Base-by-base conservation (phyloP, 1,140 invertebrate genomes). In the Bombus waltoni region DNA sequence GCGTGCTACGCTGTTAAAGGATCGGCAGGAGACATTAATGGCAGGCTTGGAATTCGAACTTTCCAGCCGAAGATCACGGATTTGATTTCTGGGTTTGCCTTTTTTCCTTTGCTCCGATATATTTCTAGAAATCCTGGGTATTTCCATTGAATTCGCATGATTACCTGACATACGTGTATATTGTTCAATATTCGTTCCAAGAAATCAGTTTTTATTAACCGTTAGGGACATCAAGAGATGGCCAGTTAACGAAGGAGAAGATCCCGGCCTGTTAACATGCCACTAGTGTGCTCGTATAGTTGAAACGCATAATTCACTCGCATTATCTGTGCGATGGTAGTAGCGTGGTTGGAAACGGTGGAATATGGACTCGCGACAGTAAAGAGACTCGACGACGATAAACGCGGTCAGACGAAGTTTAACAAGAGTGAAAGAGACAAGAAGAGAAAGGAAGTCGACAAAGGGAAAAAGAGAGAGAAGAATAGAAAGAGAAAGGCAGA, bases 281-380 rank as follows among this genome's bases (percentile, higher is more conserved):
- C 25, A 32, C n/a, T 66, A 66, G 6, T 22, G 42, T 42, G 32
- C n/a, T 25, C 42, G n/a, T n/a, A 44, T 5, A 65, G 59, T 40
- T 42, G 73, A 76, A 68, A 72, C 47, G 80, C 83, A 88, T 88
- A 89, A 89, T 89, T 90, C 88, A 89, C 75, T 81, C 75, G 57
- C 62, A 80, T 90, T 88, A 90, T 85, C 86, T 72, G 75, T 10
- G 53, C 25, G 32, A 59, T 59, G 57, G 28, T 25, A 47, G 35
- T 59, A n/a, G 74, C 74, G 35, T 57, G 35, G n/a, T 28, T n/a
- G 18, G 53, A 40, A 62, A 77, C 76, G 82, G 83, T 65, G 70
- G 74, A 90, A 90, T 80, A 90, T 87, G 74, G 75, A 89, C 28
- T 10, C 15, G 38, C 75, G 62, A 53, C 80, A 25, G 57, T 59